These are phyloP conservation scores for Conus ventricosus DNA, from an alignment of 1,140 invertebrate species.

Conservation along the genomic window DNA sequence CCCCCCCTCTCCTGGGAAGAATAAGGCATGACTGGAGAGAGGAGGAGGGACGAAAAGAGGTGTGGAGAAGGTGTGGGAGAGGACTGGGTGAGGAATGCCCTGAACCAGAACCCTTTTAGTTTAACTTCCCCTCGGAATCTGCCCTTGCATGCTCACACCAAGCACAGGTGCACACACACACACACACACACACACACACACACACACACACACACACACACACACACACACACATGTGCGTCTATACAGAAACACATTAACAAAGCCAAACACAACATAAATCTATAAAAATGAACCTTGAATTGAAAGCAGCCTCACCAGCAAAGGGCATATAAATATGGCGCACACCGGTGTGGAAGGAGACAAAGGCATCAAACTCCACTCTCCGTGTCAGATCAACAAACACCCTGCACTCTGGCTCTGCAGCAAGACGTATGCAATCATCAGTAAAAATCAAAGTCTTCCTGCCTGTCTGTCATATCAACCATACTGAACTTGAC, in stretches of 20 bases:
- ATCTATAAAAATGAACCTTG: neutral
- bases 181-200: no score
- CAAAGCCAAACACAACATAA: neutral
- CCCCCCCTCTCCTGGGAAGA: no score
- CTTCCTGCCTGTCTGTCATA: no score
- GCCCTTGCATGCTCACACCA: no score
- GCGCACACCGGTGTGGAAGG: conserved; percentile 70
- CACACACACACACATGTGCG: neutral
- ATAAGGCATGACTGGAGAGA: no score
- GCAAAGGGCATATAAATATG: conserved; percentile 72
- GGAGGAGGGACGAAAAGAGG: no score
- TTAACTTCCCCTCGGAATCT: no score
- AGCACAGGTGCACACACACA: no score
- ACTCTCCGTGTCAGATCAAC: conserved; percentile 53
- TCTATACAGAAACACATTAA: neutral
- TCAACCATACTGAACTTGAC: no score
- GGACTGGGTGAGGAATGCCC: no score
- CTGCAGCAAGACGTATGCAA: conserved; percentile 55
- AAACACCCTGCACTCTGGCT: conserved; percentile 64
- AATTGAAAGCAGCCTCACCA: conserved; percentile 50
- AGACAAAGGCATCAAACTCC: conserved; percentile 69
- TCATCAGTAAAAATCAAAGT: neutral
- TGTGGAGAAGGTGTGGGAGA: no score
- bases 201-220: neutral
- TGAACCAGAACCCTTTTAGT: no score